phyloP scores from a whole-genome alignment of 2,113 vertebrate genomes.

The Periophthalmodon schlosseri region DNA sequence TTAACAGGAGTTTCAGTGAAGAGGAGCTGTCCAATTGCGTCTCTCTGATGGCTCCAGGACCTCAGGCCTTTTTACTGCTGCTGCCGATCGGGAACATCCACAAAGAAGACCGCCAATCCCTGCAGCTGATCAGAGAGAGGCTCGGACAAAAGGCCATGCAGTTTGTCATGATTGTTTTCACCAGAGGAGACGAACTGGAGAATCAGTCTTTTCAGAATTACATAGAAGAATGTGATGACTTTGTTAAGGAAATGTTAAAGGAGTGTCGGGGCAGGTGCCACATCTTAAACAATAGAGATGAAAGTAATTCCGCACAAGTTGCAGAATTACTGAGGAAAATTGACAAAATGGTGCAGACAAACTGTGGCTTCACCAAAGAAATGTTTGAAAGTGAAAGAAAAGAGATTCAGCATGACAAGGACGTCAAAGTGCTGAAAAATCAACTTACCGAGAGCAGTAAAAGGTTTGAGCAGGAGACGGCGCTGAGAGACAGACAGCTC shows the following conservation, averaged over 20 bases:
- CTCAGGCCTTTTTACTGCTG: conserved; percentile 6
- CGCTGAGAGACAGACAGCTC: background rate
- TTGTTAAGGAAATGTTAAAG: background rate
- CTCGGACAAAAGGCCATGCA: background rate
- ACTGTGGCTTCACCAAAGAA: background rate
- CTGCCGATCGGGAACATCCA: background rate
- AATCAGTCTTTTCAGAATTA: background rate
- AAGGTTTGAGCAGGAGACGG: background rate
- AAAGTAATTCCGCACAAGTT: background rate
- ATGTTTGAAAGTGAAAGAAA: background rate
- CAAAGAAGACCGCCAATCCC: background rate
- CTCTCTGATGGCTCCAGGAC: background rate
- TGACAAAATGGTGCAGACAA: background rate
- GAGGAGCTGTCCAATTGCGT: background rate
- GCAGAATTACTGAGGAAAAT: background rate
- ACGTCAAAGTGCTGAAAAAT: too few species aligned
- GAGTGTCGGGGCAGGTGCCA: background rate
- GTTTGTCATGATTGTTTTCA: background rate
- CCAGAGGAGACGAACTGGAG: conserved; percentile 1
- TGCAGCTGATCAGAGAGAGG: background rate
- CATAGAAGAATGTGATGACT: background rate
- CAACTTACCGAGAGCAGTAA: background rate
- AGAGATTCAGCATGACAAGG: background rate
- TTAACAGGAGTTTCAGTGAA: background rate
- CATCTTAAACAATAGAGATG: background rate